Evolutionary conservation across 2,888 invertebrate species (phyloP).

Genomic region (Zele albiditarsus): DNA sequence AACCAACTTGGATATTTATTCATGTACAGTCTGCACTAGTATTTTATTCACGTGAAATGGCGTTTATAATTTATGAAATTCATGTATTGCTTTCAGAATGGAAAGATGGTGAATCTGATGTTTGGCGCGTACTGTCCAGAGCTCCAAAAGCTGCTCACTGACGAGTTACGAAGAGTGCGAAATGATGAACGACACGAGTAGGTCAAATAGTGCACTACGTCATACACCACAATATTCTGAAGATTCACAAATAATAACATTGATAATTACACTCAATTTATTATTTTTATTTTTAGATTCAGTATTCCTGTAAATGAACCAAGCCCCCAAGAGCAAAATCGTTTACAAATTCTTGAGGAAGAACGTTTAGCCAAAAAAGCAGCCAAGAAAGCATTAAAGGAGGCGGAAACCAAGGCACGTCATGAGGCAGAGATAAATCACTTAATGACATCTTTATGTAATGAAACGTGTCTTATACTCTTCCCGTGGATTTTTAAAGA

Average conservation of each 20-base stretch:
- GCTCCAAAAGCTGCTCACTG: slow-evolving; percentile 80
- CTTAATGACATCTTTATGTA: slow-evolving; percentile 56
- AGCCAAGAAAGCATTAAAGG: slow-evolving; percentile 64
- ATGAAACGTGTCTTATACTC: slow-evolving; percentile 65
- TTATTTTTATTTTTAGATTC: slow-evolving; percentile 54
- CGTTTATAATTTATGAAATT: not conserved
- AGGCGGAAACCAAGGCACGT: slow-evolving; percentile 62
- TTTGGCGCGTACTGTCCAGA: slow-evolving; percentile 91
- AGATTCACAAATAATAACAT: not conserved
- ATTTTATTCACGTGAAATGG: not conserved
- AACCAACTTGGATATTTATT: slow-evolving; percentile 94
- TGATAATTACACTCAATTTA: not conserved
- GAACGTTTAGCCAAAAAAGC: slow-evolving; percentile 63
- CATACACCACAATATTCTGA: too few relatives aligned
- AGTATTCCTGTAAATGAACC: slow-evolving; percentile 69
- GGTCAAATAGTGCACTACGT: slow-evolving; percentile 14
- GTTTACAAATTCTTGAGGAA: slow-evolving; percentile 62
- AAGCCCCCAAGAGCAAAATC: slow-evolving; percentile 74
- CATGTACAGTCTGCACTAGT: slow-evolving; percentile 57
- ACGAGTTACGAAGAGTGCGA: slow-evolving; percentile 74
- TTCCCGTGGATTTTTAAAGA: slow-evolving; percentile 70
- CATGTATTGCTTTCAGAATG: slow-evolving; percentile 75
- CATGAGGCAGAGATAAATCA: slow-evolving; percentile 68
- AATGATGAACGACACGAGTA: slow-evolving; percentile 65
- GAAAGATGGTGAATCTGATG: slow-evolving; percentile 85